These are phyloP conservation scores for Dipodomys merriami DNA, from an alignment of 2,113 vertebrate genomes.

Conservation along the genomic window DNA sequence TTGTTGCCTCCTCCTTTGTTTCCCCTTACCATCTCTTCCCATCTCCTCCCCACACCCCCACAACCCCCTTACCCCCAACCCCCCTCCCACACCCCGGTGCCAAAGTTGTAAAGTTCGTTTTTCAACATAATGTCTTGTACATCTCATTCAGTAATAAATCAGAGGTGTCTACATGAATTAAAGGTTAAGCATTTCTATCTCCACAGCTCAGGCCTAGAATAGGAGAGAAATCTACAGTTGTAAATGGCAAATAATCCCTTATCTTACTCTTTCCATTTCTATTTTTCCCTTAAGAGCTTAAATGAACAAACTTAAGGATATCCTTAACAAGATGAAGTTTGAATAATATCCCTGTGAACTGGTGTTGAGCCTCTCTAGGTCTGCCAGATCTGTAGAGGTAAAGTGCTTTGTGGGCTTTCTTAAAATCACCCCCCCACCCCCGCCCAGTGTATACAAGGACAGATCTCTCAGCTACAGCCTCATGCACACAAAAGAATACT, in stretches of 20 bases:
- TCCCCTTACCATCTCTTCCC: no score
- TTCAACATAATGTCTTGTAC: no score
- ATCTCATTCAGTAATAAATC: constrained; percentile 31
- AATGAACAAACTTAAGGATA: not conserved
- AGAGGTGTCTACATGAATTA: constrained; percentile 50
- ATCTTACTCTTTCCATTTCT: not conserved
- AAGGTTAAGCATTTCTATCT: not conserved
- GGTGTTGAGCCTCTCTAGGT: not conserved
- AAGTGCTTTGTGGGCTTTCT: not conserved
- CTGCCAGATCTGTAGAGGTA: constrained; percentile 1
- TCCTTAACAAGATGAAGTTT: not conserved
- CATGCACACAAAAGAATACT: not conserved
- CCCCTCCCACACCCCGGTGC: no score
- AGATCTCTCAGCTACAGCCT: not conserved
- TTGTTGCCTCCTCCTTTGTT: no score
- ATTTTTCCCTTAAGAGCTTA: not conserved
- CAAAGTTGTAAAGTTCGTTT: no score
- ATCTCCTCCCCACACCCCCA: no score
- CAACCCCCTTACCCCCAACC: no score
- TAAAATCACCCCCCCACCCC: not conserved
- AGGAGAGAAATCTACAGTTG: not conserved
- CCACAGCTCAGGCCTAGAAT: not conserved
- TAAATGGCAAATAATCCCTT: not conserved
- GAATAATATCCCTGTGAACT: not conserved
- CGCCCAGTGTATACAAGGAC: not conserved